Percentiles rank a stretch among this genome's conserved stretches.
phyloP scores from a whole-genome alignment of 2,113 vertebrate genomes.

The Xenus cinereus region DNA sequence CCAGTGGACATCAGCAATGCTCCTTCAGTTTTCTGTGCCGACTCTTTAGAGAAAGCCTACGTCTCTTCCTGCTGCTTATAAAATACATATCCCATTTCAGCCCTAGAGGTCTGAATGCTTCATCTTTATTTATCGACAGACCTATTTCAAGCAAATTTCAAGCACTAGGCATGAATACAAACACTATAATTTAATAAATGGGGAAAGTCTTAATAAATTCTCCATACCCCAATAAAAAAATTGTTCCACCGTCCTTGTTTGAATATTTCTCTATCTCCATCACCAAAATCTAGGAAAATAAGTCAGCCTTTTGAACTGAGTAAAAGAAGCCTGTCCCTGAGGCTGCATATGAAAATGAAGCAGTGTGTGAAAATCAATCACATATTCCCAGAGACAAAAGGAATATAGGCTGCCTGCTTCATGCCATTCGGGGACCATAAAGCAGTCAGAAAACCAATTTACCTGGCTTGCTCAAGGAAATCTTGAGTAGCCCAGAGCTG shows the following conservation, averaged over 20 bases:
- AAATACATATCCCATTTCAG: background rate
- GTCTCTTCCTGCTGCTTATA: background rate
- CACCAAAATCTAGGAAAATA: background rate
- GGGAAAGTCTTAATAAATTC: background rate
- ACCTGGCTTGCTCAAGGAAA: background rate
- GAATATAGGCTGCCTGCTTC: background rate
- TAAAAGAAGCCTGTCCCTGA: background rate
- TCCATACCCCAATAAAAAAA: background rate
- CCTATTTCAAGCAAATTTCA: background rate
- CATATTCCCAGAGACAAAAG: background rate
- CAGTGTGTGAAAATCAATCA: background rate
- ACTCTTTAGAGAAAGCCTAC: background rate
- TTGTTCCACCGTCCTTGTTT: background rate
- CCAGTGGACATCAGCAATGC: background rate
- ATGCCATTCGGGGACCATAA: background rate
- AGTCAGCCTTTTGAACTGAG: background rate
- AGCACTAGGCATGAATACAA: background rate
- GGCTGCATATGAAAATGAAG: background rate
- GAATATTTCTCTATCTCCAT: background rate
- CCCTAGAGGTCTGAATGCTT: background rate
- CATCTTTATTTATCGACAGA: background rate
- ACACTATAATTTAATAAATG: background rate
- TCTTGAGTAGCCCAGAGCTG: background rate
- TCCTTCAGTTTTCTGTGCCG: background rate
- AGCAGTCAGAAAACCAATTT: background rate